Percentiles rank a stretch among this genome's conserved stretches.
Evolutionary conservation across 2,888 invertebrate species (phyloP).

Genomic region (Callyntrura sp.): DNA sequence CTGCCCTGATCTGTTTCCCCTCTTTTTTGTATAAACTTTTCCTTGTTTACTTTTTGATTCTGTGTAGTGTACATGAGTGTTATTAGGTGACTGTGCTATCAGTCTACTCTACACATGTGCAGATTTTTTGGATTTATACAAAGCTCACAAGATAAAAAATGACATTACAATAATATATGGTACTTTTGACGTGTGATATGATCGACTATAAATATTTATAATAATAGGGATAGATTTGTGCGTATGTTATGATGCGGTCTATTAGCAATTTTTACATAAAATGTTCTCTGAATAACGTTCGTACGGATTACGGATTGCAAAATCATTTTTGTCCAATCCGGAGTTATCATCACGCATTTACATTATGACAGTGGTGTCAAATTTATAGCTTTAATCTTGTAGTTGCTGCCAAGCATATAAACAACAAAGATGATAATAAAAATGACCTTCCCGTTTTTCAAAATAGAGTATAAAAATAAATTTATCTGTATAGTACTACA

Average conservation of each 20-base stretch:
- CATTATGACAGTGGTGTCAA: slow-evolving; percentile 35
- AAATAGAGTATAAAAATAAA: slow-evolving; percentile 25
- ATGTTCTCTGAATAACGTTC: not conserved
- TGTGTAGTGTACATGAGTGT: not conserved
- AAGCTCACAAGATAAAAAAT: slow-evolving; percentile 7
- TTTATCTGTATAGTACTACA: not conserved
- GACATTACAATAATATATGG: slow-evolving; percentile 36
- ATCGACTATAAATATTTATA: slow-evolving; percentile 69
- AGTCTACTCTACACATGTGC: slow-evolving; percentile 26
- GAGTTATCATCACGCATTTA: slow-evolving; percentile 34
- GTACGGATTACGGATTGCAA: slow-evolving; percentile 4
- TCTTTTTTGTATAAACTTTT: slow-evolving; percentile 33
- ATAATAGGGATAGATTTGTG: slow-evolving; percentile 23
- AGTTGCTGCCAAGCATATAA: not conserved
- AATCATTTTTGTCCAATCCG: not conserved
- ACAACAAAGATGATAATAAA: slow-evolving; percentile 27
- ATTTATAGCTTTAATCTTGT: slow-evolving; percentile 41
- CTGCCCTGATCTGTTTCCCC: slow-evolving; percentile 18
- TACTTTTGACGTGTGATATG: slow-evolving; percentile 61
- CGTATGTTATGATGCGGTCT: not conserved
- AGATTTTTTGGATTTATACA: slow-evolving; percentile 39
- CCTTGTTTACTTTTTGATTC: slow-evolving; percentile 47
- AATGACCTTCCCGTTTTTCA: slow-evolving; percentile 46
- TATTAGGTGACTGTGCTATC: slow-evolving; percentile 34
- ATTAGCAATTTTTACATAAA: no score